phyloP scores from a whole-genome alignment of 2,113 vertebrate species.

The Melanerpes aurifrons region DNA sequence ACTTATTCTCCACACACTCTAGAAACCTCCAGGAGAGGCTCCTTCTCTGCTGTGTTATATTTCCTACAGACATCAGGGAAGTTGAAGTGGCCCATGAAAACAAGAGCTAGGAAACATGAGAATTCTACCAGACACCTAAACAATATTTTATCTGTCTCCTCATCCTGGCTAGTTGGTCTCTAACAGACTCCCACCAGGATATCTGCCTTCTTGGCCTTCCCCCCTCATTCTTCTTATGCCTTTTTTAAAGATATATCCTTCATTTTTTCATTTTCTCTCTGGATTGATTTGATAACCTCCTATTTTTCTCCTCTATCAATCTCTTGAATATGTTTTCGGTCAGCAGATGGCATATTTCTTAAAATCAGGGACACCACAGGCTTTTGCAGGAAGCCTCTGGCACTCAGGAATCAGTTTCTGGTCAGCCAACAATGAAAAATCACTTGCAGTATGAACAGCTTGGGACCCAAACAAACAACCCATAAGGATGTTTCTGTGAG shows the following conservation, averaged over 20 bases:
- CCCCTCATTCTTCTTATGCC: too few species aligned
- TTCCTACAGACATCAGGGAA: too few species aligned
- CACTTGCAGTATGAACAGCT: neutral
- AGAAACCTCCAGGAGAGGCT: too few species aligned
- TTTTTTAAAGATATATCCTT: neutral
- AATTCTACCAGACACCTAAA: too few species aligned
- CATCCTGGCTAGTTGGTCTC: too few species aligned
- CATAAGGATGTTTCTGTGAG: neutral
- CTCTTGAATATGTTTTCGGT: neutral
- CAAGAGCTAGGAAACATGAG: too few species aligned
- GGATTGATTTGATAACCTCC: neutral
- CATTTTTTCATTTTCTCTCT: neutral
- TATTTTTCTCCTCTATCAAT: neutral
- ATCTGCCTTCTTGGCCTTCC: too few species aligned
- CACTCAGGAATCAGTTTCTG: neutral
- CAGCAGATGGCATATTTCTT: neutral
- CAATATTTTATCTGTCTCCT: too few species aligned
- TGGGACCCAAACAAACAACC: neutral
- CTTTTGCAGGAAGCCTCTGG: neutral
- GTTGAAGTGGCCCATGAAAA: too few species aligned
- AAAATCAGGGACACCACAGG: neutral
- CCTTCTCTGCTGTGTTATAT: too few species aligned
- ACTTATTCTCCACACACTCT: too few species aligned
- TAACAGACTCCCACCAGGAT: too few species aligned
- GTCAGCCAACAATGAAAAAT: neutral